These are phyloP conservation scores for Garrulus glandarius DNA, from an alignment of 2,797 vertebrate genomes.

Conservation along the genomic window DNA sequence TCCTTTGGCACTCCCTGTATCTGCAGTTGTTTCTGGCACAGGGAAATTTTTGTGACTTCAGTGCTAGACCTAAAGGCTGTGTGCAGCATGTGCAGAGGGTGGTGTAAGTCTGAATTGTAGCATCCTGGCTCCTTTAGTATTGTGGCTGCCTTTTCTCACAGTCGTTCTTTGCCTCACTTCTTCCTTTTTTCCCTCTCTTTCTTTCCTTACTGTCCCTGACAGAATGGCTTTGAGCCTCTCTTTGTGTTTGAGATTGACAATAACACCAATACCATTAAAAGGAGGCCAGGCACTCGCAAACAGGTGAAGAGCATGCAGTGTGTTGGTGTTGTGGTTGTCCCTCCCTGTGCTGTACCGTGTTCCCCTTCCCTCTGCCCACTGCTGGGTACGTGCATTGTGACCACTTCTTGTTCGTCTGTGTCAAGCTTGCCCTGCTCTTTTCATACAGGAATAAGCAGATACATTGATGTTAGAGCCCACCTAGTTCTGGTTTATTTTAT, in stretches of 20 bases:
- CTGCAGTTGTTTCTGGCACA: neutral
- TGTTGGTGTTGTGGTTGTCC: slow-evolving; percentile 47
- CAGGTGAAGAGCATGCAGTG: slow-evolving; percentile 73
- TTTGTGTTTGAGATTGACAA: slow-evolving; percentile 82
- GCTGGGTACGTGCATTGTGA: neutral
- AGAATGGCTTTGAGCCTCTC: slow-evolving; percentile 79
- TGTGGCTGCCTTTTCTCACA: neutral
- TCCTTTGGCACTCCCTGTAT: neutral
- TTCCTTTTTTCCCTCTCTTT: slow-evolving; percentile 45
- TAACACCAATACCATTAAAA: slow-evolving; percentile 83
- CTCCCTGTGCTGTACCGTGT: neutral
- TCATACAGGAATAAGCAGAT: neutral
- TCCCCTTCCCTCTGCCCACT: neutral
- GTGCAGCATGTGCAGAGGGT: neutral
- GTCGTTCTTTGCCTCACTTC: slow-evolving; percentile 8
- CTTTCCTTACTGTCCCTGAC: slow-evolving; percentile 60
- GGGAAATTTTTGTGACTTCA: neutral
- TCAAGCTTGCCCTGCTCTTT: neutral
- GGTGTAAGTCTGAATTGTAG: neutral
- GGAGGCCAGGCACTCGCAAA: slow-evolving; percentile 75
- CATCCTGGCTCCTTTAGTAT: neutral
- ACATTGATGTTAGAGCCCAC: neutral
- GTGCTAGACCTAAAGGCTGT: neutral
- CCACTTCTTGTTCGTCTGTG: neutral
- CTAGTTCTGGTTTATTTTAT: neutral